Evolutionary conservation across 2,888 invertebrate genomes (phyloP).

Genomic region (Charanyca ferruginea): DNA sequence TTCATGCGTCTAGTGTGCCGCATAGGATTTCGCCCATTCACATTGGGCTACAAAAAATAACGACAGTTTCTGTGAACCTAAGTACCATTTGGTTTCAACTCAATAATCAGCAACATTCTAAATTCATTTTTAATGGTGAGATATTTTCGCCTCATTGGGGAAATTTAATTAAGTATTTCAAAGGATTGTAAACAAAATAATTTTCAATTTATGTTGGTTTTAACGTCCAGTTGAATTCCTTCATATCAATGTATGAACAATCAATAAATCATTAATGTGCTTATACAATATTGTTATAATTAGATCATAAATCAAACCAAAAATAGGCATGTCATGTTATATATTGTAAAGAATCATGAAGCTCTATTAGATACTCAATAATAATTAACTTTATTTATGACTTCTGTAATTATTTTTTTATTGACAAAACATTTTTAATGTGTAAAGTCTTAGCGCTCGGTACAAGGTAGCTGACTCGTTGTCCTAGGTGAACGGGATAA

Average conservation of each 20-base stretch:
- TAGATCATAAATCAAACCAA: slow-evolving; percentile 26
- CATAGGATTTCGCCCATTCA: no score
- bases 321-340: slow-evolving; percentile 2
- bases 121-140: background rate
- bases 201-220: background rate
- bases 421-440: no score
- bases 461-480: no score
- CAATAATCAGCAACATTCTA: background rate
- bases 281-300: slow-evolving; percentile 10
- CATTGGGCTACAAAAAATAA: no score
- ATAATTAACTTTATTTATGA: no score
- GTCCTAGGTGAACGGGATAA: no score
- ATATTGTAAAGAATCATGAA: slow-evolving; percentile 3
- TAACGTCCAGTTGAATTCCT: background rate
- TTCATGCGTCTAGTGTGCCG: no score
- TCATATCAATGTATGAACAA: background rate
- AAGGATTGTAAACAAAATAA: background rate
- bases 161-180: background rate
- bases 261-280: background rate
- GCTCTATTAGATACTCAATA: slow-evolving; percentile 35
- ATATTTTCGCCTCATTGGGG: background rate
- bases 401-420: no score
- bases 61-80: no score
- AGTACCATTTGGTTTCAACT: background rate
- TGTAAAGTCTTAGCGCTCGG: no score